A percentile compares a stretch with the other conserved stretches of the same genome.
These are phyloP conservation scores for Caenorhabditis angaria DNA, from an alignment of 2,888 invertebrate genomes.

Conservation along the genomic window DNA sequence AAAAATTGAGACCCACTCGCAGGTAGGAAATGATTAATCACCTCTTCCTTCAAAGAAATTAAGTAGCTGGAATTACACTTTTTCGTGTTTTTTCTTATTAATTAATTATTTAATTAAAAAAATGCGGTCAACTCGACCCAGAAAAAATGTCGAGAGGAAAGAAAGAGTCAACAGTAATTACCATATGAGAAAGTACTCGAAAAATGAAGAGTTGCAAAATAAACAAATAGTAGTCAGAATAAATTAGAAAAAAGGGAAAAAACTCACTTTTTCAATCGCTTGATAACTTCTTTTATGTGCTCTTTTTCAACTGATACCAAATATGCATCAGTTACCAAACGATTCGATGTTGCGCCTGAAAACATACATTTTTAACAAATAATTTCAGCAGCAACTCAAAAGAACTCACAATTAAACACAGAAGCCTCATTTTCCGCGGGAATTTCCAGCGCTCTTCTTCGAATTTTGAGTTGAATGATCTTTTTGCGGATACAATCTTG, in stretches of 20 bases:
- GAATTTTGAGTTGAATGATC: constrained; percentile 91
- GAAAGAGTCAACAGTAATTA: not conserved
- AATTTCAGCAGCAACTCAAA: not conserved
- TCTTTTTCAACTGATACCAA: constrained; percentile 58
- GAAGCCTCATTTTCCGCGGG: constrained; percentile 41
- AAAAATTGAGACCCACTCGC: no score
- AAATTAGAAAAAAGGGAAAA: constrained; percentile 8
- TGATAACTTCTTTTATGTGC: constrained; percentile 50
- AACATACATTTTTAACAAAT: constrained; percentile 1
- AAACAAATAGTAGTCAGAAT: not conserved
- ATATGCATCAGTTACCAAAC: constrained; percentile 53
- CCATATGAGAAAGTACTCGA: not conserved
- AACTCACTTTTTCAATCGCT: constrained; percentile 55
- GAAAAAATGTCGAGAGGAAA: not conserved
- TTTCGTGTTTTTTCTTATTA: not conserved
- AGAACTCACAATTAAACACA: constrained; percentile 30
- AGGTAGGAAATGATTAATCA: no score
- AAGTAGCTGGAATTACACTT: not conserved
- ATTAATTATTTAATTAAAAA: constrained; percentile 3
- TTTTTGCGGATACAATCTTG: constrained; percentile 96
- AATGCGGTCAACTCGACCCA: not conserved
- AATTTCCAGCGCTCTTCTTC: constrained; percentile 77
- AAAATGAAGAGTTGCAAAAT: not conserved
- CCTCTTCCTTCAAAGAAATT: no score
- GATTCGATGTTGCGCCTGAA: constrained; percentile 33